phyloP scores from a whole-genome alignment of 2,113 vertebrate species.

The Eublepharis macularius region DNA sequence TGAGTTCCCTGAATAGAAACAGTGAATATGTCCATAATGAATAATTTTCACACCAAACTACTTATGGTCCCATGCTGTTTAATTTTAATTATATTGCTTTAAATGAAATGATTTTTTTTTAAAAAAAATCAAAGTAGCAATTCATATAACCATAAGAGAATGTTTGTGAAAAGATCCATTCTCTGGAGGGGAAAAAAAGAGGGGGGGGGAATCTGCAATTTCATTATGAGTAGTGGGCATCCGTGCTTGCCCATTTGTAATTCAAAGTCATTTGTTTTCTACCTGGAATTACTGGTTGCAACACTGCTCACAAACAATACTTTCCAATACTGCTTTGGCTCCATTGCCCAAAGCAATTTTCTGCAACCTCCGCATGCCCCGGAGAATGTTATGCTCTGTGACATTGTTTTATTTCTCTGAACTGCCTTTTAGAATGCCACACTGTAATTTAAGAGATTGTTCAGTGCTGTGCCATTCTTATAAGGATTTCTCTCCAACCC shows the following conservation, averaged over 20 bases:
- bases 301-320: slow-evolving; percentile 35
- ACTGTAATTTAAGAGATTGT: slow-evolving; percentile 60
- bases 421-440: slow-evolving; percentile 53
- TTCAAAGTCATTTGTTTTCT: slow-evolving; percentile 28
- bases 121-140: too few species aligned
- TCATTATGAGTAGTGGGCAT: slow-evolving; percentile 20
- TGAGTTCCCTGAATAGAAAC: background rate
- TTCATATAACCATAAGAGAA: background rate
- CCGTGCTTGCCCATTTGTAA: slow-evolving; percentile 13
- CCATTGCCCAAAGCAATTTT: slow-evolving; percentile 52
- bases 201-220: fast-evolving
- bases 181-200: background rate
- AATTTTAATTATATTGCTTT: background rate
- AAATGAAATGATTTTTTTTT: too few species aligned
- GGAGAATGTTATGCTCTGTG: slow-evolving; percentile 24
- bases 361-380: slow-evolving; percentile 26
- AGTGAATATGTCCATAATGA: background rate
- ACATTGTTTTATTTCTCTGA: slow-evolving; percentile 39
- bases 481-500: slow-evolving; percentile 29
- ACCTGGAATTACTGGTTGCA: slow-evolving; percentile 30
- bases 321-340: slow-evolving; percentile 28
- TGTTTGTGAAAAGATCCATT: background rate
- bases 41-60: background rate
- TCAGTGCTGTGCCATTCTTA: slow-evolving; percentile 28
- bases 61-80: background rate